These are phyloP conservation scores for Acrobeloides nanus DNA, from an alignment of 2,888 invertebrate genomes.

Conservation along the genomic window DNA sequence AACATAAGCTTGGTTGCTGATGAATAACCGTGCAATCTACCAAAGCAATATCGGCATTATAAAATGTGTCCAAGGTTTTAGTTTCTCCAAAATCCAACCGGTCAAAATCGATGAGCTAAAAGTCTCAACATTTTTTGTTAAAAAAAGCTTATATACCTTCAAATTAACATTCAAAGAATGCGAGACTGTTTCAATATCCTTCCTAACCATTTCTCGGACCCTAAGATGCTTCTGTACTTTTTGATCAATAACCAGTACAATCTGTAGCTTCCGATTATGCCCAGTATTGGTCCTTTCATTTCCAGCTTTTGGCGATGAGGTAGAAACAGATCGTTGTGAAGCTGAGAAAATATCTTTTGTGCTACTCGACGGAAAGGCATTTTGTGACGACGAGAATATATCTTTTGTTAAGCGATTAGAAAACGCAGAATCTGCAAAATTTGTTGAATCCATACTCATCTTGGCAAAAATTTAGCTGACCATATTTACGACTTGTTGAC, in stretches of 20 bases:
- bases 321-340: too few relatives aligned
- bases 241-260: conserved; percentile 49
- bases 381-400: too few relatives aligned
- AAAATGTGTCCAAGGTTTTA: conserved; percentile 85
- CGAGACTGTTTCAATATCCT: conserved; percentile 49
- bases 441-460: too few relatives aligned
- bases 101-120: conserved; percentile 66
- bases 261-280: conserved; percentile 35
- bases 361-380: too few relatives aligned
- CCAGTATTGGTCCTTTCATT: too few relatives aligned
- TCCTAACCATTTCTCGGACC: conserved; percentile 41
- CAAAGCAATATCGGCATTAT: conserved; percentile 93
- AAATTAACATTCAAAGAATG: conserved; percentile 44
- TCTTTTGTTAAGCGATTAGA: too few relatives aligned
- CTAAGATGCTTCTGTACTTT: conserved; percentile 43
- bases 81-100: conserved; percentile 95
- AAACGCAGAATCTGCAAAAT: too few relatives aligned
- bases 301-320: too few relatives aligned
- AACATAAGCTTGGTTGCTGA: conserved; percentile 86
- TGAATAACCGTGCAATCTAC: conserved; percentile 81
- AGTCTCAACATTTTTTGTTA: conserved; percentile 3
- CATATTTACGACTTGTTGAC: too few relatives aligned
- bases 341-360: too few relatives aligned
- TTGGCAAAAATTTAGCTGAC: too few relatives aligned
- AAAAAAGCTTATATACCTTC: conserved; percentile 29